Evolutionary conservation across 2,888 invertebrate species (phyloP), one percentile per base, ranked within the genome.

Genomic region (Lordiphosa fenestrarum): DNA sequence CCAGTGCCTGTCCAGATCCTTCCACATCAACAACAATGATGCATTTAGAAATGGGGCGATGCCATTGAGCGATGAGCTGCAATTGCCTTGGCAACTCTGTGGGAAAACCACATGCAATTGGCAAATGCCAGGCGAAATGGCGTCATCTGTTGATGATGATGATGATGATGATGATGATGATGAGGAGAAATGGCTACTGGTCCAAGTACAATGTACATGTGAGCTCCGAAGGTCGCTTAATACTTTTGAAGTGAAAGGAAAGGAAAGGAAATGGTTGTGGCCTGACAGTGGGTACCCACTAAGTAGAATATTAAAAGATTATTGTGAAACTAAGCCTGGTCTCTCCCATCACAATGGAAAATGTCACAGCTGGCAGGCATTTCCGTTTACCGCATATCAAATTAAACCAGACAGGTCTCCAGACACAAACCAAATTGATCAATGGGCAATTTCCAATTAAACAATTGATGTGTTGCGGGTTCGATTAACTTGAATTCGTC

Each of bases 371-470:
- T 25, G 25, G 3, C 19, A 30, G 61, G 47, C 56, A 64, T 46
- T 56, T 56, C 65, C 57, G 65, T 44, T 36, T 51, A 25, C 63
- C 61, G 53, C 62, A 56, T 51, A 44, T 25, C 33, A 37, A n/a
- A 25, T 21, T 5, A n/a, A n/a, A n/a, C 21, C 9, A 7, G 30
- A 30, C 25, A 42, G 42, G 12, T 38, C 38, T 54, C 40, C 58
- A 52, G 30, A 41, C 51, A 3, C 12, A 41, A 12, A 3, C 30
- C 7, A 30, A 30, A 30, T 30, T 41, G 10, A 33, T 23, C 41
- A 41, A 23, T 25, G 25, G 25, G 12, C 53, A 71, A 62, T 75
- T 76, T 71, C 59, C 73, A 83, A 75, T 76, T 75, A 69, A 67
- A 80, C 70, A 83, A 80, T 77, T 41, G 53, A 59, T 21, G 39